These are phyloP conservation scores for Idaea dimidiata DNA, from an alignment of 2,888 invertebrate genomes.

Conservation along the genomic window DNA sequence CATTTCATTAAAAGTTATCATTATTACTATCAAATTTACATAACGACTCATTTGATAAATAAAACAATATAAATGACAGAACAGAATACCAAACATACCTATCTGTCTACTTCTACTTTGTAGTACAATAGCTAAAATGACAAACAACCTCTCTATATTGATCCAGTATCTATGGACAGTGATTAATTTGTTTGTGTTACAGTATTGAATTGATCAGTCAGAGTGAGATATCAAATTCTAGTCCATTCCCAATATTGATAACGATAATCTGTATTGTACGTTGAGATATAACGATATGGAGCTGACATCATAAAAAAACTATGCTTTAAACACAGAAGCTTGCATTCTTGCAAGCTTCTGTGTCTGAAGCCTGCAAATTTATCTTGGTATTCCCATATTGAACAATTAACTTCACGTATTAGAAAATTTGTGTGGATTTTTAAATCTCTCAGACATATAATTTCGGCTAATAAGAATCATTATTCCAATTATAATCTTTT, in stretches of 20 bases:
- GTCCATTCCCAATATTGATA: slow-evolving; percentile 6
- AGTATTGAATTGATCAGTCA: slow-evolving; percentile 21
- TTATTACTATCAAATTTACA: not conserved
- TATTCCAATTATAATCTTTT: no score
- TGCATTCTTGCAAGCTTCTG: no score
- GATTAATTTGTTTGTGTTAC: slow-evolving; percentile 30
- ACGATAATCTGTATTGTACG: not conserved
- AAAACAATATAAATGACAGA: not conserved
- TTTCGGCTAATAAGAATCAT: no score
- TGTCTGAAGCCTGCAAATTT: no score
- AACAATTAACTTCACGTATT: no score
- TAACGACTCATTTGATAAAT: not conserved
- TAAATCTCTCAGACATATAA: no score
- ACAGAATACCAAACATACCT: not conserved
- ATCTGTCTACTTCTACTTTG: not conserved
- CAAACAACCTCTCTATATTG: slow-evolving; percentile 15
- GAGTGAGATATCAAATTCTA: slow-evolving; percentile 21
- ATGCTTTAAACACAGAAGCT: no score
- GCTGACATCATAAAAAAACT: no score
- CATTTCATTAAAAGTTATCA: not conserved
- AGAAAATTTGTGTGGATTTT: no score
- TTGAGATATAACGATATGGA: no score
- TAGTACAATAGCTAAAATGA: slow-evolving; percentile 4
- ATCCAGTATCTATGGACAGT: slow-evolving; percentile 14
- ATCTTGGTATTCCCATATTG: no score